Base-by-base conservation (phyloP, 1,140 invertebrate species). In the Dinoponera quadriceps region DNA sequence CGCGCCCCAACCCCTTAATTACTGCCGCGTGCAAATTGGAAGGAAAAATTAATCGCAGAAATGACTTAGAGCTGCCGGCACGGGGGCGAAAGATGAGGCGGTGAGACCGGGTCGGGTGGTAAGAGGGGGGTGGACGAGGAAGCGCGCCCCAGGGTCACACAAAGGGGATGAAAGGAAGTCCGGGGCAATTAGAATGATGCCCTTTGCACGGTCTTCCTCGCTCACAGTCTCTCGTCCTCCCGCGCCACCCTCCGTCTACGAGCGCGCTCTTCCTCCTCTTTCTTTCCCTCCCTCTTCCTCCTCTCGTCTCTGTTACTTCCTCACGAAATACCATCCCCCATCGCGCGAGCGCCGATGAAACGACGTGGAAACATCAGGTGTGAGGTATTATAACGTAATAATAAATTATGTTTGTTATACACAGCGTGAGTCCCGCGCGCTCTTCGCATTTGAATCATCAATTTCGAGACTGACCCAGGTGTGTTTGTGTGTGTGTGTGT, bases 11-110 rank as follows among this genome's bases (percentile, higher is more conserved):
- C 91, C 92, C 92, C 94, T 94, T 94, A 94, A 94, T 94, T 94
- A 94, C 94, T 94, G 93, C 93, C 94, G 94, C 93, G 94, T 94
- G 94, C 94, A 94, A 94, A 94, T 94, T 94, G 94, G 93, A 94
- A 94, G 94, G 93, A 94, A 94, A 94, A 94, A 94, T 94, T 94
- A 94, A 94, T 94, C 94, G 94, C 93, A 94, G 93, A 94, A 94
- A 94, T 94, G 94, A 94, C 94, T 94, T 94, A 94, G 93, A 94
- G 93, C 91, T 89, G 87, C 87, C 88, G 90, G 75, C 78, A 75
- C 80, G 83, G 73, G 49, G 78, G 38, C 38, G 65, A 82, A 80
- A 80, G 74, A 60, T 44, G 48, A 68, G 74, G 75, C 60, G 65
- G 54, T 74, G 71, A 80, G 82, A 54, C 16, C 44, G 84, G 48